Percentiles rank a stretch among this genome's conserved stretches.
Conservation (phyloP, 2,113 vertebrate species). For the Pteropus alecto region DNA sequence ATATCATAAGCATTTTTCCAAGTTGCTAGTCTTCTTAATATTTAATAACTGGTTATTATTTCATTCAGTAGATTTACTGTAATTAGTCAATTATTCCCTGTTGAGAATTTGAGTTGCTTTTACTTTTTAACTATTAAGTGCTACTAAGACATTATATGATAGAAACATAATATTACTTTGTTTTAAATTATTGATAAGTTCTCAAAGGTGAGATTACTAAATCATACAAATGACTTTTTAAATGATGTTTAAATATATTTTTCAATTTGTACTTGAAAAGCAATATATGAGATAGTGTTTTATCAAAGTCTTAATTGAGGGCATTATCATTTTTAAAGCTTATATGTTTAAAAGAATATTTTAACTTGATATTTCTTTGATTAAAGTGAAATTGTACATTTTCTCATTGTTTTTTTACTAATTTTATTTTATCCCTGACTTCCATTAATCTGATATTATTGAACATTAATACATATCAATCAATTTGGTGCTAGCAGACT, state of each 20-base stretch:
- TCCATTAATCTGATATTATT: neutral
- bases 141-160: neutral
- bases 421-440: neutral
- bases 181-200: slow-evolving; percentile 23
- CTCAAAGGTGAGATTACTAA: slow-evolving; percentile 11
- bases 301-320: neutral
- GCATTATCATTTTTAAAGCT: neutral
- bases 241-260: neutral
- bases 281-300: neutral
- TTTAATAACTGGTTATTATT: neutral
- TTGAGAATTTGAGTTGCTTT: slow-evolving; percentile 17
- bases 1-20: neutral
- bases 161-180: neutral
- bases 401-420: neutral
- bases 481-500: neutral
- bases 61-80: neutral
- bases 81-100: neutral
- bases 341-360: neutral
- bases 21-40: neutral
- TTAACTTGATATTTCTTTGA: neutral
- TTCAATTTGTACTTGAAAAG: neutral
- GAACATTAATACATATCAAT: neutral
- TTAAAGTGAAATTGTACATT: neutral
- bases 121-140: neutral
- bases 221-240: neutral